Evolutionary conservation across 2,888 invertebrate genomes (phyloP), one percentile per base, ranked within the genome.

Genomic region (Drosophila infuscata): DNA sequence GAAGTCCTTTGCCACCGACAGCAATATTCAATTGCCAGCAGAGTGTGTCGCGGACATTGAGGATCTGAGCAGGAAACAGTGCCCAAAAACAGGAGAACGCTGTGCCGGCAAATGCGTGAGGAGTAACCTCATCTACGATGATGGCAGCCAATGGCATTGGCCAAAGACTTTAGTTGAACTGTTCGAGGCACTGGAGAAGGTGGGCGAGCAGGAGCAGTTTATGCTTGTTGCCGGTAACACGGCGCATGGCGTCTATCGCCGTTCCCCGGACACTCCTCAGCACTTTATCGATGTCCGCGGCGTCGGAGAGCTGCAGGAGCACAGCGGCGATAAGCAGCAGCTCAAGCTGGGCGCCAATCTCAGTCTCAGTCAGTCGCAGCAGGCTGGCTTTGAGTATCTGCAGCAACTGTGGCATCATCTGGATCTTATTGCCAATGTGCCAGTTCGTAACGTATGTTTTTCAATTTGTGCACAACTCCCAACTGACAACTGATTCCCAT

Each of bases 141-240:
- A 88, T 72, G 92, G 91, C 15, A 84, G 70, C 41, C 83, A 87
- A 43, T 92, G 92, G 92, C 84, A 81, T 70, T 92, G 91, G 91
- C 91, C 92, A 2, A 82, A 74, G 29, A 79, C 79, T 30, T 68
- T 83, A 49, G 53, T 15, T 0, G 78, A 92, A 8, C 61, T 92
- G 9, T 90, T 91, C 17, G 79, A 76, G 35, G 81, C 88, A 0
- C 66, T 96, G 30, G 89, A 93, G 0, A 65, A 82, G 46, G 57
- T 82, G 3, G 71, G 74, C 56, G 74, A 77, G 2, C 91, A 93
- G 6, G 93, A 85, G 12, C 52, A 93, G n/a, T 96, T 96, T 76
- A 94, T 95, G 92, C 90, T 97, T 8, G 94, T 97, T 0, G 95
- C 95, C 30, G 97, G 97, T 32, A 97, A 97, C 88, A 97, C 97